Conservation (phyloP, 2,113 vertebrate species). For the Corvus moneduloides region DNA sequence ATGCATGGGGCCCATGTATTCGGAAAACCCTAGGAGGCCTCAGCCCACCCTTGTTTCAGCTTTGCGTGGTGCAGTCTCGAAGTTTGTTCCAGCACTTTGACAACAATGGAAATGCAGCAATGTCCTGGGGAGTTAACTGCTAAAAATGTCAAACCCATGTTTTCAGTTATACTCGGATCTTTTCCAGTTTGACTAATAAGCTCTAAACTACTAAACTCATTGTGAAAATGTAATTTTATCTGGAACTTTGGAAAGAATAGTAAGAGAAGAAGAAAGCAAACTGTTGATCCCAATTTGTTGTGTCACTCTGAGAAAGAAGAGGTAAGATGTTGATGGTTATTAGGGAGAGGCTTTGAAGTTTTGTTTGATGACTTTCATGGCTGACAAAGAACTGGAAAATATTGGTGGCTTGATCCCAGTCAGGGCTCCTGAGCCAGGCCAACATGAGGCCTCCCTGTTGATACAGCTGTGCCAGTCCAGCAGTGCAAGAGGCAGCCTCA, state of each 20-base stretch:
- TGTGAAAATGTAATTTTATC: background rate
- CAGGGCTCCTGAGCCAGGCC: background rate
- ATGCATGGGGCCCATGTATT: fast-evolving
- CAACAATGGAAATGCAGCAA: background rate
- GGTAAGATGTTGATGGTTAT: background rate
- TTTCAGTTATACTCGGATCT: background rate
- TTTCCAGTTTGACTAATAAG: background rate
- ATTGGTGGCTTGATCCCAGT: background rate
- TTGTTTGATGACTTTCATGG: background rate
- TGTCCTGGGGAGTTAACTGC: background rate
- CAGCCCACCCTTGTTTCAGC: background rate
- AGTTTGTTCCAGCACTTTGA: background rate
- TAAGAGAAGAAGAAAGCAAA: background rate
- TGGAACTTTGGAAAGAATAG: background rate
- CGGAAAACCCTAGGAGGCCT: background rate
- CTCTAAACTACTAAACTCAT: background rate
- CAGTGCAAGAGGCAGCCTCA: background rate
- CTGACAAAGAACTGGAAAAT: background rate
- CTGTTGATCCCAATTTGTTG: background rate
- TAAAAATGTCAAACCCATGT: background rate
- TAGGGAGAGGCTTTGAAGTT: background rate
- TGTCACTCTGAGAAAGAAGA: background rate
- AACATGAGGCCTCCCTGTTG: fast-evolving
- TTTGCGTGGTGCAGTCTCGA: background rate
- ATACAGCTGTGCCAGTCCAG: background rate